These are phyloP conservation scores for Lagopus leucura DNA, from an alignment of 2,113 vertebrate genomes.

Conservation along the genomic window DNA sequence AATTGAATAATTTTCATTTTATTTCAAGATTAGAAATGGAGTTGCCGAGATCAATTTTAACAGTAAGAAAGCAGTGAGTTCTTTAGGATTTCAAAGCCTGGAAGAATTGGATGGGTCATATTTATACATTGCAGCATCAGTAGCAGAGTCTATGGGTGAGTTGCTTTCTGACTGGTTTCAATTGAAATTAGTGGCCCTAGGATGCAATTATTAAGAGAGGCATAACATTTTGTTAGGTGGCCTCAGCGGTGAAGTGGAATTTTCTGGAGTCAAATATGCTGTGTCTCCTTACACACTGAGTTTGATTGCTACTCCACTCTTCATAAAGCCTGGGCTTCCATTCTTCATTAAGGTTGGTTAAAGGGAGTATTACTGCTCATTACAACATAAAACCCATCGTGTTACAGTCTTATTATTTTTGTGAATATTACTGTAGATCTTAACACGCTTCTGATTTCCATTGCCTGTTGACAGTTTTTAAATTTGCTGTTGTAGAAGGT, in stretches of 20 bases:
- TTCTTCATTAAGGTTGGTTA: constrained; percentile 85
- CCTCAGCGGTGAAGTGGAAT: constrained; percentile 86
- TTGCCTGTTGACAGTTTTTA: neutral
- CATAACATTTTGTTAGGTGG: constrained; percentile 81
- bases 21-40: constrained; percentile 75
- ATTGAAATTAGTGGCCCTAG: neutral
- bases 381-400: neutral
- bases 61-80: constrained; percentile 65
- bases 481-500: neutral
- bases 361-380: neutral
- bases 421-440: neutral
- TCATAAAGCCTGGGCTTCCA: constrained; percentile 92
- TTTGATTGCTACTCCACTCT: constrained; percentile 89
- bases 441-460: neutral
- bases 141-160: constrained; percentile 77
- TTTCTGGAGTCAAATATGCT: constrained; percentile 81
- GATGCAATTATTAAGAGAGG: neutral
- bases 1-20: neutral
- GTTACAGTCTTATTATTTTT: neutral
- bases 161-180: neutral
- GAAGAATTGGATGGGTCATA: constrained; percentile 73
- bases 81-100: constrained; percentile 62
- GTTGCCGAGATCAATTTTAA: constrained; percentile 71
- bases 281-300: constrained; percentile 86
- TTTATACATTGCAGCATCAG: constrained; percentile 77